Evolutionary conservation across 2,888 invertebrate genomes (phyloP).

Genomic region (Mechanitis mazaeus): DNA sequence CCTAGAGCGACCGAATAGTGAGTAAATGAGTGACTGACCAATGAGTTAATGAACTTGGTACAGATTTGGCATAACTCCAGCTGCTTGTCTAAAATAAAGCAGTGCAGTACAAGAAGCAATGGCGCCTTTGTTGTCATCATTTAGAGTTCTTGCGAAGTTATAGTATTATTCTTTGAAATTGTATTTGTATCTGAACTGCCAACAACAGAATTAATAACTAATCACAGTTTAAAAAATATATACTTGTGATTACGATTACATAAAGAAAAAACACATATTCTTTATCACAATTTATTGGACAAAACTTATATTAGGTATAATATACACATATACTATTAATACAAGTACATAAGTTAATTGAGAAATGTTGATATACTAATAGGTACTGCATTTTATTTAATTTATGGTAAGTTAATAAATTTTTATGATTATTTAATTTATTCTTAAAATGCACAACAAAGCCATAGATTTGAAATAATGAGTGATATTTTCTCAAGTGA

Average conservation of each 20-base stretch:
- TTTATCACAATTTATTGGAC: constrained; percentile 74
- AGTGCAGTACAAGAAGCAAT: too few species aligned
- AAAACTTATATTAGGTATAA: constrained; percentile 33
- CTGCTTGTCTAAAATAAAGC: too few species aligned
- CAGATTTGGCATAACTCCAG: too few species aligned
- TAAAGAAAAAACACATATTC: constrained; percentile 19
- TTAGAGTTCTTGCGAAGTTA: too few species aligned
- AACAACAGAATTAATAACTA: too few species aligned
- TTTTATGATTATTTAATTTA: background rate
- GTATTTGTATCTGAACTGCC: too few species aligned
- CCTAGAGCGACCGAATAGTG: too few species aligned
- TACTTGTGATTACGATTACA: background rate
- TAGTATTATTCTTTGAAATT: too few species aligned
- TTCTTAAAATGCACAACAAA: background rate
- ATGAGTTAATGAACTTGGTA: too few species aligned
- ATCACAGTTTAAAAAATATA: background rate
- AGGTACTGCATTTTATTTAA: background rate
- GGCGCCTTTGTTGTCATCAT: too few species aligned
- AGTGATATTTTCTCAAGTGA: constrained; percentile 9
- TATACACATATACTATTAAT: background rate
- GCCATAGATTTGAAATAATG: constrained; percentile 11
- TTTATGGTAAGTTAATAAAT: background rate
- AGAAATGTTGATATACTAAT: constrained; percentile 11
- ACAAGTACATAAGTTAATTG: constrained; percentile 20
- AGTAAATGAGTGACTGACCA: too few species aligned